phyloP scores from a whole-genome alignment of 2,113 vertebrate species.

The Perca fluviatilis region DNA sequence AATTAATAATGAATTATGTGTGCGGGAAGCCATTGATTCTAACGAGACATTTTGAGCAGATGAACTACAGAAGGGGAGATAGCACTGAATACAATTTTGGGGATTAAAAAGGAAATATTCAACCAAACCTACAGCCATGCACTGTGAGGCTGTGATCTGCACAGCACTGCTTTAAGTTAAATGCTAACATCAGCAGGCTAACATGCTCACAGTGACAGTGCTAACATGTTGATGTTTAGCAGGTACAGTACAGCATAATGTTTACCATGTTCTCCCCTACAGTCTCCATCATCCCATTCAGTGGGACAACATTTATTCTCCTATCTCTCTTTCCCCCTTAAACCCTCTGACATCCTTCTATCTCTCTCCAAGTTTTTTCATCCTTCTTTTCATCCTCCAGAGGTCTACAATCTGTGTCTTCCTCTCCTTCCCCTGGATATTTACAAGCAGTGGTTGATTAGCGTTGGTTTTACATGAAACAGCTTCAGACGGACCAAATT shows the following conservation, averaged over 20 bases:
- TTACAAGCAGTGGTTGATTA: conserved; percentile 64
- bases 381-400: conserved; percentile 15
- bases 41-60: conserved; percentile 6
- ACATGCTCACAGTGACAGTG: neutral
- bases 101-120: neutral
- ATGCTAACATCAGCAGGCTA: neutral
- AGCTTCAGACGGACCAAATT: conserved; percentile 64
- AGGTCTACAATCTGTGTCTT: conserved; percentile 27
- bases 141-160: no score
- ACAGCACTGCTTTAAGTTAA: neutral
- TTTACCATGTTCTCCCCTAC: neutral
- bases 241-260: neutral
- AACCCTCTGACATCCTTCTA: conserved; percentile 1
- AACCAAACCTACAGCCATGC: neutral
- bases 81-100: neutral
- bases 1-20: conserved; percentile 25
- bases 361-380: conserved; percentile 15
- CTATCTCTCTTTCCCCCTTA: neutral
- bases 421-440: conserved; percentile 33
- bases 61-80: conserved; percentile 1
- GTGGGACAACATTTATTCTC: neutral
- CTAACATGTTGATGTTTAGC: neutral
- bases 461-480: conserved; percentile 54
- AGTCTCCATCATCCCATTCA: neutral
- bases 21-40: neutral